Evolutionary conservation across 37 sponge, comb jelly and placozoan genomes (phyloP).

Genomic region (Chondrosia reniformis): DNA sequence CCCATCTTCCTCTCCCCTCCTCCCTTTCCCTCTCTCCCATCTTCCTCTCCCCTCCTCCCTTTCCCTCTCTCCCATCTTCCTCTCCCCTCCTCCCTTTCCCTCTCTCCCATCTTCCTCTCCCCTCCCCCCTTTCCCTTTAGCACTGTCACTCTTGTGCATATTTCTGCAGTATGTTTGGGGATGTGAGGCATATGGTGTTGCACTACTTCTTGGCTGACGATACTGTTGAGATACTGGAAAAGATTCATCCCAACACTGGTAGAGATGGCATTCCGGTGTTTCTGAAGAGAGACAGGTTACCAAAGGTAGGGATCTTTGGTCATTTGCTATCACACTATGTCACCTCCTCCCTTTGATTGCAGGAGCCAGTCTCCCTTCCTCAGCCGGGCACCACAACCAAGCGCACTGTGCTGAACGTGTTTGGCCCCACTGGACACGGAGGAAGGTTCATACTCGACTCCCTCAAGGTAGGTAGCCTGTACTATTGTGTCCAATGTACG

Average conservation of each 20-base stretch:
- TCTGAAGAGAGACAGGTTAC: slow-evolving; percentile 69
- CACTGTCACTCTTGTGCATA: not conserved
- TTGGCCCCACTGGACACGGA: slow-evolving; percentile 93
- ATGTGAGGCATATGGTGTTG: slow-evolving; percentile 76
- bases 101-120: not conserved
- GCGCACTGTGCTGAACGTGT: slow-evolving; percentile 96
- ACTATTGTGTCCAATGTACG: slow-evolving; percentile 11
- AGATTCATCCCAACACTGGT: slow-evolving; percentile 83
- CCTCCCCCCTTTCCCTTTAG: not conserved
- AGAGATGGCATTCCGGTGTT: slow-evolving; percentile 91
- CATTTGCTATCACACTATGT: too few relatives aligned
- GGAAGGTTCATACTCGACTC: slow-evolving; percentile 90
- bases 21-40: too few relatives aligned
- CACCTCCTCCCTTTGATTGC: too few relatives aligned
- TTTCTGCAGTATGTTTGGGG: slow-evolving; percentile 87
- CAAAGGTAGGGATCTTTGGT: slow-evolving; percentile 51
- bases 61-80: not conserved
- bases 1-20: too few relatives aligned
- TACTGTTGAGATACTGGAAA: slow-evolving; percentile 89
- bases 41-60: too few relatives aligned
- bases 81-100: not conserved
- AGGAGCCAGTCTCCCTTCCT: slow-evolving; percentile 48
- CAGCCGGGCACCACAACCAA: slow-evolving; percentile 91
- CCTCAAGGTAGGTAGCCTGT: slow-evolving; percentile 52
- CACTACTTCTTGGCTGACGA: slow-evolving; percentile 98